Percentiles rank a stretch among this genome's conserved stretches.
Evolutionary conservation across 2,888 invertebrate species (phyloP).

Genomic region (Tetragonisca angustula): DNA sequence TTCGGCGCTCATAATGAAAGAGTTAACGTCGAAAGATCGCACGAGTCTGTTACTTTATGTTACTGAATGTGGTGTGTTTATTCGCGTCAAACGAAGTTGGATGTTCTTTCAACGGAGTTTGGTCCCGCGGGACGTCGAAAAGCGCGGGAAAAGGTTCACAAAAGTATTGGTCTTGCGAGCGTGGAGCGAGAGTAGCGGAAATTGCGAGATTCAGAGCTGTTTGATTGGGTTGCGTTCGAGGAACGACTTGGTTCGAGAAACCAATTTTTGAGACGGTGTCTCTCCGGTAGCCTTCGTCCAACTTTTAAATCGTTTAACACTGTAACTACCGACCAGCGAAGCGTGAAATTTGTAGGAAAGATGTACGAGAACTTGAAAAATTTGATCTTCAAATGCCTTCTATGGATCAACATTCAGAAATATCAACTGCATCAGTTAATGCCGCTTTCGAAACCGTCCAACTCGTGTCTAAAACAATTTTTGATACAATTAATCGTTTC

Average conservation of each 20-base stretch:
- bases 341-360: neutral
- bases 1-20: too few relatives aligned
- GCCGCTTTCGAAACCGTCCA: too few relatives aligned
- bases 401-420: too few relatives aligned
- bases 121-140: conserved; percentile 31
- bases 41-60: too few relatives aligned
- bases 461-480: too few relatives aligned
- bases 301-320: neutral
- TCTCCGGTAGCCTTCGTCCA: too few relatives aligned
- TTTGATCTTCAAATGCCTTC: neutral
- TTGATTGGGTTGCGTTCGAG: too few relatives aligned
- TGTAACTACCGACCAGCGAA: too few relatives aligned
- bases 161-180: conserved; percentile 8
- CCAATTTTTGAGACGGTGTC: neutral
- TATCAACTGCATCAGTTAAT: too few relatives aligned
- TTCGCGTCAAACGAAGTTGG: neutral
- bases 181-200: conserved; percentile 11
- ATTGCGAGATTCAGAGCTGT: too few relatives aligned
- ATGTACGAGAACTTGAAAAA: neutral
- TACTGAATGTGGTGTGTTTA: neutral
- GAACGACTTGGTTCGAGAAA: neutral
- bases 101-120: conserved; percentile 30
- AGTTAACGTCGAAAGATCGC: too few relatives aligned
- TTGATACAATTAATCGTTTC: too few relatives aligned
- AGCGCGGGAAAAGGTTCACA: neutral